Evolutionary conservation across 2,797 vertebrate species (phyloP), one percentile per base, ranked within the genome.

Genomic region (Anableps anableps): DNA sequence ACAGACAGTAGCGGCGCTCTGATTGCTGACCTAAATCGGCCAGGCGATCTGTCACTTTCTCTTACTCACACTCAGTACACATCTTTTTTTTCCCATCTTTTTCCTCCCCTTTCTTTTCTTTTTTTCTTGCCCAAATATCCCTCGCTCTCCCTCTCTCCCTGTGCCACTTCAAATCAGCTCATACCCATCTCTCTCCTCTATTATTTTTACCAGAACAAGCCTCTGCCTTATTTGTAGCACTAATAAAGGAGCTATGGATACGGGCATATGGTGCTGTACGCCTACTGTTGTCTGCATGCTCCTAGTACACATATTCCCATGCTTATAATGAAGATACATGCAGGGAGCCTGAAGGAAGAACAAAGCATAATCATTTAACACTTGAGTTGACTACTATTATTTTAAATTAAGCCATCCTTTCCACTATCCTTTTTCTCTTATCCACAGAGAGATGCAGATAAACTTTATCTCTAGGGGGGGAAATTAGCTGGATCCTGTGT

Each of bases 11-110:
- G 88, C 83, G 48, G 74, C 17, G 88, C 91, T 95, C 88, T 93
- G 93, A 93, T 93, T 94, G 93, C 88, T 95, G 95, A 95, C 95
- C 95, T 95, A 94, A 93, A 96, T 95, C 90, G 85, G 89, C 83
- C 85, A 68, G 92, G 90, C 88, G 91, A 94, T 92, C 93, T 95
- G 94, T 96, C 94, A 94, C 93, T 94, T 95, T 95, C 91, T 93
- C 87, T 96, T 95, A 95, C 90, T 96, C 92, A 95, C 94, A 95
- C 94, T 91, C 85, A 50, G 82, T 92, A 94, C 93, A 93, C 90
- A 93, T 88, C 88, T 88, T 85, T 91, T 90, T 91, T 88, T 77
- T 58, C 23, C n/a, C n/a, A 21, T 76, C 21, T 83, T 82, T 75
- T 72, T 29, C 38, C 58, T 60, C 81, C 86, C 80, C 66, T 84